phyloP scores from a whole-genome alignment of 2,113 vertebrate species.

The Sturnira hondurensis region DNA sequence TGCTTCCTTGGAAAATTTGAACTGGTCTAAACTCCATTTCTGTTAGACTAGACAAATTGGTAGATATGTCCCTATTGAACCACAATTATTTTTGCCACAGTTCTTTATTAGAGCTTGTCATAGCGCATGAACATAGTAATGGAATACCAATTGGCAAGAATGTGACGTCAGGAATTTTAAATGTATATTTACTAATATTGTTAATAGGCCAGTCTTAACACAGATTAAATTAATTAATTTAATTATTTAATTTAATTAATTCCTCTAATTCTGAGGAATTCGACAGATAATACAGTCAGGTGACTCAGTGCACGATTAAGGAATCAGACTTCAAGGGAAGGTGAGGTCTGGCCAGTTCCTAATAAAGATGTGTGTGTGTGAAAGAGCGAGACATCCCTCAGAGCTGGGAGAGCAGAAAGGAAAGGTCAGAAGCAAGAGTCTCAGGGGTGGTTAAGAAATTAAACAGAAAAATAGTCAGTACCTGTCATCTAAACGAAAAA shows the following conservation, averaged over 20 bases:
- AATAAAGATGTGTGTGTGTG: not conserved
- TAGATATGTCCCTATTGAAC: constrained; percentile 20
- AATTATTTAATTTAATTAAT: no score
- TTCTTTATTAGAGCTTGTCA: not conserved
- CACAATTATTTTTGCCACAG: not conserved
- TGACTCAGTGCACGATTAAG: not conserved
- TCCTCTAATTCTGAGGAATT: not conserved
- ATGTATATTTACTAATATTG: not conserved
- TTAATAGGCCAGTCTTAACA: not conserved
- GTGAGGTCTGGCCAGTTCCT: not conserved
- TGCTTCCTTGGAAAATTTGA: not conserved
- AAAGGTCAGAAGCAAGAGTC: not conserved
- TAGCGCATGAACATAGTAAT: not conserved
- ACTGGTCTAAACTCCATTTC: not conserved
- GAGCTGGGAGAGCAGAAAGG: not conserved
- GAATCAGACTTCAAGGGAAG: not conserved
- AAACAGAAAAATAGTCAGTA: not conserved
- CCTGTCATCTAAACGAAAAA: not conserved
- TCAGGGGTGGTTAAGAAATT: not conserved
- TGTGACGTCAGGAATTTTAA: not conserved
- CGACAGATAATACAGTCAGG: not conserved
- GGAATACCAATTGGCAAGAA: not conserved
- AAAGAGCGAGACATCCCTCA: not conserved
- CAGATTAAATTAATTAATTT: no score
- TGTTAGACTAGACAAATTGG: not conserved